Conservation (phyloP, 2,888 invertebrate genomes). For the Cephus nigrinus region DNA sequence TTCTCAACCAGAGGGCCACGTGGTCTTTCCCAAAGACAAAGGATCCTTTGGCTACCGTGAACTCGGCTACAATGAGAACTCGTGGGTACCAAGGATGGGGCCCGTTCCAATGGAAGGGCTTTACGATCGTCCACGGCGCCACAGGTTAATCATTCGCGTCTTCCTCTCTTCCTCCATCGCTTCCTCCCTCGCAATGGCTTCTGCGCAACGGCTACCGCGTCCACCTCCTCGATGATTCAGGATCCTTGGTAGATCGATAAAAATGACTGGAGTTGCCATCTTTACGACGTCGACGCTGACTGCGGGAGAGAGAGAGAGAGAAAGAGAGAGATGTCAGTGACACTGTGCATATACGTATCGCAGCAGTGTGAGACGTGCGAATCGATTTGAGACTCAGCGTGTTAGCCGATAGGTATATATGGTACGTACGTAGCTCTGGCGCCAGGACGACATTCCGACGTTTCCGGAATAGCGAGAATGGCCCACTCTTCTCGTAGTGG, state of each 20-base stretch:
- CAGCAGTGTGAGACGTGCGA: slow-evolving; percentile 35
- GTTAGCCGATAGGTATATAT: slow-evolving; percentile 38
- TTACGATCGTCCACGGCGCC: slow-evolving; percentile 56
- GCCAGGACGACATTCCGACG: slow-evolving; percentile 56
- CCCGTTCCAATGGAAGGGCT: slow-evolving; percentile 34
- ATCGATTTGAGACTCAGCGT: slow-evolving; percentile 57
- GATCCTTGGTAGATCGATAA: background rate
- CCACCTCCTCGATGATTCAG: background rate
- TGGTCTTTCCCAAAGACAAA: slow-evolving; percentile 14
- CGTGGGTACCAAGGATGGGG: slow-evolving; percentile 17
- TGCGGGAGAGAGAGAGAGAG: background rate
- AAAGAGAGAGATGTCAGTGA: background rate
- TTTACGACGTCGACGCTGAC: background rate
- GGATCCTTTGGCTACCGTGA: background rate
- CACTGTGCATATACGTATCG: background rate
- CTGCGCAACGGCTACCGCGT: background rate
- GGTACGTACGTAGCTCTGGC: slow-evolving; percentile 35
- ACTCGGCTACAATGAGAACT: slow-evolving; percentile 1
- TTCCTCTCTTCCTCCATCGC: slow-evolving; percentile 30
- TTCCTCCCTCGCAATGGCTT: slow-evolving; percentile 18
- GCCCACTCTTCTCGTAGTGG: slow-evolving; percentile 11
- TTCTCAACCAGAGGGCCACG: slow-evolving; percentile 26
- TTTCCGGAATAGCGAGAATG: slow-evolving; percentile 58
- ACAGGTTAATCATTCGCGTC: slow-evolving; percentile 52
- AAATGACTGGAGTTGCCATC: background rate